phyloP scores from a whole-genome alignment of 2,888 invertebrate species.

The Dynastes tityus region DNA sequence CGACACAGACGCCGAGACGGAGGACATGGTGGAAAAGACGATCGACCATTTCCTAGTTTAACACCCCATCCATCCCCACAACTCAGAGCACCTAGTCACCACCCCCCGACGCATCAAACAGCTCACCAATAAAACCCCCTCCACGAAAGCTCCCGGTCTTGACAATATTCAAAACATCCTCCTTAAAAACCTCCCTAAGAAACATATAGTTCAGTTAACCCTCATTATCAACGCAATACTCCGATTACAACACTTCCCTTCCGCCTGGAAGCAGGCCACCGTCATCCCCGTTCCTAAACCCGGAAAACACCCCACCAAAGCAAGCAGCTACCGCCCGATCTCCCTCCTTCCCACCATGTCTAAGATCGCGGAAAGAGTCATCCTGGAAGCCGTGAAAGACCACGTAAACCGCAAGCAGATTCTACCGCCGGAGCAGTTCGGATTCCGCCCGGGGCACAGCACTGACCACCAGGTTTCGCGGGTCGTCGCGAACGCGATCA shows the following conservation, averaged over 20 bases:
- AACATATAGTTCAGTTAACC: conserved; percentile 24
- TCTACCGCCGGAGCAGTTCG: conserved; percentile 57
- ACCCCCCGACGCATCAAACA: background rate
- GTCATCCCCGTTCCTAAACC: too few relatives aligned
- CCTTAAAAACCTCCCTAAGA: conserved; percentile 30
- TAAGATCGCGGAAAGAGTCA: conserved; percentile 58
- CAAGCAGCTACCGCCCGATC: too few relatives aligned
- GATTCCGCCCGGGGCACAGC: conserved; percentile 58
- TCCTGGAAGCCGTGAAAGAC: conserved; percentile 22
- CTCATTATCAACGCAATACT: conserved; percentile 40
- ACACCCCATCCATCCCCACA: background rate
- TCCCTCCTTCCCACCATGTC: background rate
- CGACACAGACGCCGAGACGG: background rate
- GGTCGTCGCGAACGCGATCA: conserved; percentile 53
- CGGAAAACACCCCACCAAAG: too few relatives aligned
- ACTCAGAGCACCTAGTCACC: background rate
- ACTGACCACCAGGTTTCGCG: conserved; percentile 59
- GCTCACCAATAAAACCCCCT: conserved; percentile 14
- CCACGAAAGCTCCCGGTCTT: conserved; percentile 44
- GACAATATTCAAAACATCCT: conserved; percentile 45
- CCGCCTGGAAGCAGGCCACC: conserved; percentile 57
- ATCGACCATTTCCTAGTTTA: background rate
- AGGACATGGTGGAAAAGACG: background rate
- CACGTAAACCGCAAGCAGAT: conserved; percentile 41
- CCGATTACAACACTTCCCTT: conserved; percentile 54